Conservation (phyloP, 2,888 invertebrate species). For the Hoplodrina ambigua region DNA sequence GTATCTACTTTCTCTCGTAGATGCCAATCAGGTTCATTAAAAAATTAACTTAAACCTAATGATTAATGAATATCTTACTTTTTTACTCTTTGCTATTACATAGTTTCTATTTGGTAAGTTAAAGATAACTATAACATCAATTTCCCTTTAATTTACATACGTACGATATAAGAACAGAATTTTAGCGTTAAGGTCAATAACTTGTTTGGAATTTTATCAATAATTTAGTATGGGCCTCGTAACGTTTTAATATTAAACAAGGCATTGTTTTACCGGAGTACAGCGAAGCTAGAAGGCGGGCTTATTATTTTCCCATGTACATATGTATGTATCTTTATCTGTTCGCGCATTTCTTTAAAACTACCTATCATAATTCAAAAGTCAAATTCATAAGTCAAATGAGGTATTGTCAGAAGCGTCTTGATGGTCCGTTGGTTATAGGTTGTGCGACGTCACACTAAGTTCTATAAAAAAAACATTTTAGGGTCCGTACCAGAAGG, state of each 20-base stretch:
- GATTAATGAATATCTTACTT: background rate
- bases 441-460: too few species aligned
- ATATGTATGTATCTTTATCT: too few species aligned
- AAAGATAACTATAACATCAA: background rate
- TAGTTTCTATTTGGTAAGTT: background rate
- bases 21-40: background rate
- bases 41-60: conserved; percentile 2
- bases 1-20: background rate
- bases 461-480: too few species aligned
- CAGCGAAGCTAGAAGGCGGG: too few species aligned
- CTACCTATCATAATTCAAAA: too few species aligned
- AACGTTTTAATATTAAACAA: background rate
- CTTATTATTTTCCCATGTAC: too few species aligned
- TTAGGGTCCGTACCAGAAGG: too few species aligned
- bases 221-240: background rate
- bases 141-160: conserved; percentile 9
- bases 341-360: too few species aligned
- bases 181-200: conserved; percentile 38
- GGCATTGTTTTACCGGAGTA: background rate
- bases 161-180: conserved; percentile 6
- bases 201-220: conserved; percentile 20
- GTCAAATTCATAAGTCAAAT: too few species aligned
- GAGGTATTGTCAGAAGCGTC: too few species aligned
- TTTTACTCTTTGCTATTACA: conserved; percentile 3
- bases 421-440: too few species aligned